Percentiles rank a stretch among this genome's conserved stretches.
phyloP scores from a whole-genome alignment of 2,888 invertebrate genomes.

The Teleogryllus oceanicus region DNA sequence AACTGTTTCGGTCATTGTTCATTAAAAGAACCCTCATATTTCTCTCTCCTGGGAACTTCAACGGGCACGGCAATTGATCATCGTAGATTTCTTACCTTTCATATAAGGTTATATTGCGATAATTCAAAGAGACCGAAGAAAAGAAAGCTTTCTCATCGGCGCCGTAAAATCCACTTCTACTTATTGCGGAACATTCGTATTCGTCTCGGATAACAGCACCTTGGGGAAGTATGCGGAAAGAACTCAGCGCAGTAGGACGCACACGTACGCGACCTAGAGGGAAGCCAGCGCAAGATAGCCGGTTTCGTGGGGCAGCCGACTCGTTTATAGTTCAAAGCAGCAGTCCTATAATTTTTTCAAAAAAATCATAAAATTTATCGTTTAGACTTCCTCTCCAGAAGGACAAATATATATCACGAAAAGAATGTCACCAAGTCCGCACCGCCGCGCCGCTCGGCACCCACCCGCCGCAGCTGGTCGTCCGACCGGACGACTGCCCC shows the following conservation, averaged over 20 bases:
- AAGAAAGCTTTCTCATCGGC: not conserved
- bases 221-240: not conserved
- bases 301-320: not conserved
- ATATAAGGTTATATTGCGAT: not conserved
- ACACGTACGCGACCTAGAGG: not conserved
- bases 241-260: not conserved
- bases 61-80: not conserved
- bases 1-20: not conserved
- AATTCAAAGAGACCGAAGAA: not conserved
- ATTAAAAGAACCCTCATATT: not conserved
- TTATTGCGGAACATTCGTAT: not conserved
- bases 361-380: constrained; percentile 1
- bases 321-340: constrained; percentile 18
- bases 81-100: not conserved
- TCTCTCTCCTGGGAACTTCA: not conserved
- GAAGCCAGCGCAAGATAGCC: not conserved
- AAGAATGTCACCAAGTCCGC: constrained; percentile 2
- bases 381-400: not conserved
- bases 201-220: not conserved
- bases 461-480: no score
- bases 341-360: constrained; percentile 18
- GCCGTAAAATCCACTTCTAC: not conserved
- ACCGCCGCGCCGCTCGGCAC: not conserved
- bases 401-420: not conserved
- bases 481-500: no score